phyloP scores from a whole-genome alignment of 2,888 invertebrate species.

The Odontocolon sp. region DNA sequence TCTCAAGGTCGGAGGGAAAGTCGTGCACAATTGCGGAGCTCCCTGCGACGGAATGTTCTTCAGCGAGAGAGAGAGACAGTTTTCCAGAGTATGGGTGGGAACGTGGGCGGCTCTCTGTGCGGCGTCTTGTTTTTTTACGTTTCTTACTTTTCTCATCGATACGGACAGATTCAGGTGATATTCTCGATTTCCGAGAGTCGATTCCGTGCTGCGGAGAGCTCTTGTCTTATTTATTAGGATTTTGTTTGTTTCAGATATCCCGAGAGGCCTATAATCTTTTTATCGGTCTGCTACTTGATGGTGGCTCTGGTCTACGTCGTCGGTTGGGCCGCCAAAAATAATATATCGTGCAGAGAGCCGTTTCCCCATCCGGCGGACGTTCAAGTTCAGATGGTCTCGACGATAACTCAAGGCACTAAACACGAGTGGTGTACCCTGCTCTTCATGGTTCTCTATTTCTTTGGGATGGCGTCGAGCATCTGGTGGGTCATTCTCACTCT shows the following conservation, averaged over 20 bases:
- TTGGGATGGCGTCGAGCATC: slow-evolving; percentile 97
- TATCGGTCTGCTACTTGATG: slow-evolving; percentile 97
- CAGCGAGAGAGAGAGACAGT: slow-evolving; percentile 89
- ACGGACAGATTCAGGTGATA: slow-evolving; percentile 90
- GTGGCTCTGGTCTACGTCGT: slow-evolving; percentile 96
- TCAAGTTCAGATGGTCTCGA: slow-evolving; percentile 89
- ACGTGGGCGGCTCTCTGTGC: slow-evolving; percentile 96
- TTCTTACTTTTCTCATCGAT: slow-evolving; percentile 96
- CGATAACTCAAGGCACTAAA: slow-evolving; percentile 93
- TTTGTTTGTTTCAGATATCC: slow-evolving; percentile 88
- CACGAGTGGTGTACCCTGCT: slow-evolving; percentile 94
- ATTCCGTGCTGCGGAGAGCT: background rate
- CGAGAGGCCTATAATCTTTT: slow-evolving; percentile 97
- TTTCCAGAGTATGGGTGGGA: slow-evolving; percentile 95
- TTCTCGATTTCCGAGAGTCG: background rate
- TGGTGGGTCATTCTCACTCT: slow-evolving; percentile 99
- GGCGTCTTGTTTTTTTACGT: slow-evolving; percentile 94
- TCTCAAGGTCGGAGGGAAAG: slow-evolving; percentile 90
- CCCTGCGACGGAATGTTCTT: slow-evolving; percentile 98
- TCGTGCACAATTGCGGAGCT: slow-evolving; percentile 90
- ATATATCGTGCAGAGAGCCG: slow-evolving; percentile 91
- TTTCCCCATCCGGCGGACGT: slow-evolving; percentile 87
- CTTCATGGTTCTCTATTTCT: slow-evolving; percentile 98
- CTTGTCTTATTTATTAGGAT: background rate
- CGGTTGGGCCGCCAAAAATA: slow-evolving; percentile 91